Percentiles rank a stretch among this genome's conserved stretches.
phyloP scores from a whole-genome alignment of 2,888 invertebrate genomes.

The Yponomeuta plumbellus region DNA sequence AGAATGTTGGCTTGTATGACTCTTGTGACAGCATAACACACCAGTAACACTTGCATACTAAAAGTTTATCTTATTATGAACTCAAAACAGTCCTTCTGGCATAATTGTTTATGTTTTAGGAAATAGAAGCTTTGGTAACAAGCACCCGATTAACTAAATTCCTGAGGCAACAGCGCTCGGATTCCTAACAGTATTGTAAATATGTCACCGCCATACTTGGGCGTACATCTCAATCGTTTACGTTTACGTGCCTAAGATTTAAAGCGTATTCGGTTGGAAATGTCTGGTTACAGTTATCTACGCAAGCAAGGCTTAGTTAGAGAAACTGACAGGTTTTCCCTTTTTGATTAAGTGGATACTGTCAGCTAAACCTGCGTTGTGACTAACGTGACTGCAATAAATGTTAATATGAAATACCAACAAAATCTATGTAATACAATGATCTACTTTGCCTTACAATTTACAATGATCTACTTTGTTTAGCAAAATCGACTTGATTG shows the following conservation, averaged over 20 bases:
- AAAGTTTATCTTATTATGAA: too few species aligned
- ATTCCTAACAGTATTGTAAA: conserved; percentile 11
- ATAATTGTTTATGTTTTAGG: neutral
- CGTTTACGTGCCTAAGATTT: conserved; percentile 1
- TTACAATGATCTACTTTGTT: too few species aligned
- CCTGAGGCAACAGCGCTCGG: neutral
- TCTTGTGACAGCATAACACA: too few species aligned
- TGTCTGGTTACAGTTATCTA: neutral
- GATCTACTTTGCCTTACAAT: too few species aligned
- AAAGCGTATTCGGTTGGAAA: neutral
- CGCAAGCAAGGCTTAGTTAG: neutral
- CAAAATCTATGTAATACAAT: too few species aligned
- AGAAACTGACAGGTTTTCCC: neutral
- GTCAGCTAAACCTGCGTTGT: neutral
- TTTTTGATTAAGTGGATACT: neutral
- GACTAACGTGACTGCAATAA: too few species aligned
- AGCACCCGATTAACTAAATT: neutral
- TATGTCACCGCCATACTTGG: conserved; percentile 5
- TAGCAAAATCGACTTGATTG: neutral
- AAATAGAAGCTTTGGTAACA: neutral
- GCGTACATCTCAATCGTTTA: neutral
- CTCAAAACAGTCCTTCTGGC: neutral
- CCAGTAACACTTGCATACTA: too few species aligned
- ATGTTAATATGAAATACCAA: too few species aligned
- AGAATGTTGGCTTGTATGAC: too few species aligned